Conservation (phyloP, 2,888 invertebrate genomes). For the Hartigia nigra region DNA sequence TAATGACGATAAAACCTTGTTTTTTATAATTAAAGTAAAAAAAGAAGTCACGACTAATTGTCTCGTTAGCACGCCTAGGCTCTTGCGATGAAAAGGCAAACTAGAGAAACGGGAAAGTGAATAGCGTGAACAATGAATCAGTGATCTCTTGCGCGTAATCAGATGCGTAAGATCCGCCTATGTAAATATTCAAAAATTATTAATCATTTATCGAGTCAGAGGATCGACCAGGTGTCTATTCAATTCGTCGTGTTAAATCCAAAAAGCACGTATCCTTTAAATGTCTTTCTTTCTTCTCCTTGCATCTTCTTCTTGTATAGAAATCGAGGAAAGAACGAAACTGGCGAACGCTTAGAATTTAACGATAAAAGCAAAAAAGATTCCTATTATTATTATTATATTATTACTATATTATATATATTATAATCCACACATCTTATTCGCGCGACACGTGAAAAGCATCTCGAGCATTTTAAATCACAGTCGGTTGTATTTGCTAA, state of each 20-base stretch:
- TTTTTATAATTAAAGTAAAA: neutral
- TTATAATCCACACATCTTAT: slow-evolving; percentile 1
- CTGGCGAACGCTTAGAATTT: slow-evolving; percentile 14
- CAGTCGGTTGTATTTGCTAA: neutral
- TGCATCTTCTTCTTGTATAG: neutral
- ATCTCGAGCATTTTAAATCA: neutral
- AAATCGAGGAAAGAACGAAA: slow-evolving; percentile 18
- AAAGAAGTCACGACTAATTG: neutral
- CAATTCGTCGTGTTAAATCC: neutral
- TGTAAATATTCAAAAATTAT: neutral
- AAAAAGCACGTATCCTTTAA: neutral
- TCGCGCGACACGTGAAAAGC: slow-evolving; percentile 2
- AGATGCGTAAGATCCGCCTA: neutral
- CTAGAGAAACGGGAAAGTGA: neutral
- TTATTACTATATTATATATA: slow-evolving; percentile 23
- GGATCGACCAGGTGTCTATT: neutral
- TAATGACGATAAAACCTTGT: neutral
- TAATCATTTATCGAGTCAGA: slow-evolving; percentile 1
- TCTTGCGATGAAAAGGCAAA: neutral
- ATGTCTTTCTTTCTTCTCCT: neutral
- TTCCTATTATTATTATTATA: slow-evolving; percentile 38
- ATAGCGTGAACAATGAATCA: neutral
- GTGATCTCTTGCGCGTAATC: neutral
- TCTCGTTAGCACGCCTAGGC: neutral
- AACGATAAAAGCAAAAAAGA: slow-evolving; percentile 27